Evolutionary conservation across 1,140 invertebrate genomes (phyloP).

Genomic region (Fopius arisanus): DNA sequence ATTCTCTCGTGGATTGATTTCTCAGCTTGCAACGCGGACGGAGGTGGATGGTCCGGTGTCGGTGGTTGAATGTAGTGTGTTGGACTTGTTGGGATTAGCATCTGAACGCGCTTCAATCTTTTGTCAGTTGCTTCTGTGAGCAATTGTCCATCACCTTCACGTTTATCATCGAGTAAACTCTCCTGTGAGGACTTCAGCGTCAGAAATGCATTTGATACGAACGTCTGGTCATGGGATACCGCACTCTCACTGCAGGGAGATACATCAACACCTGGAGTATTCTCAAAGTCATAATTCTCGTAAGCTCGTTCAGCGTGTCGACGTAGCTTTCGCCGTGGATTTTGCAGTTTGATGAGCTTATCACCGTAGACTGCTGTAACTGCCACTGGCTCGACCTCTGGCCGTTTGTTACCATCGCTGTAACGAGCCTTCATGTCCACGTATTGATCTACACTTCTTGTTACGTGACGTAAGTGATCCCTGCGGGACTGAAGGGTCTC

Average conservation of each 20-base stretch:
- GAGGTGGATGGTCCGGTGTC: conserved; percentile 93
- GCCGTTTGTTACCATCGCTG: conserved; percentile 57
- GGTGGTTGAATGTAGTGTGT: conserved; percentile 91
- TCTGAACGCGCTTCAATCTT: conserved; percentile 59
- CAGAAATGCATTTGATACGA: conserved; percentile 69
- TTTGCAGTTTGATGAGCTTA: conserved; percentile 75
- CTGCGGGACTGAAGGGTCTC: conserved; percentile 69
- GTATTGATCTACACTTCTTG: conserved; percentile 77
- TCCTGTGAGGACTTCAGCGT: conserved; percentile 72
- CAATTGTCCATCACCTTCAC: conserved; percentile 54
- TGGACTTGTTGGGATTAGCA: conserved; percentile 77
- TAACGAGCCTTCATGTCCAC: conserved; percentile 74
- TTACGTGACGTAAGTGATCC: conserved; percentile 71
- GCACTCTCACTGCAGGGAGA: conserved; percentile 62
- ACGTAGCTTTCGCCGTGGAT: conserved; percentile 75
- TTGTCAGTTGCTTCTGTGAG: conserved; percentile 55
- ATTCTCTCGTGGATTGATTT: conserved; percentile 90
- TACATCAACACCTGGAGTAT: conserved; percentile 54
- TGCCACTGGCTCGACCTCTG: conserved; percentile 71
- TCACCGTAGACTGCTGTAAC: conserved; percentile 79
- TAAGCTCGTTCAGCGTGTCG: conserved; percentile 68
- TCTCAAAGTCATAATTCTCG: conserved; percentile 70
- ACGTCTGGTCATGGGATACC: conserved; percentile 59
- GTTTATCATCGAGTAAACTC: conserved; percentile 69
- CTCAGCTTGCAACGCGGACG: conserved; percentile 88